A percentile compares a stretch with the other conserved stretches of the same genome.
Evolutionary conservation across 2,797 vertebrate species (phyloP).

Genomic region (Botia almorhae): DNA sequence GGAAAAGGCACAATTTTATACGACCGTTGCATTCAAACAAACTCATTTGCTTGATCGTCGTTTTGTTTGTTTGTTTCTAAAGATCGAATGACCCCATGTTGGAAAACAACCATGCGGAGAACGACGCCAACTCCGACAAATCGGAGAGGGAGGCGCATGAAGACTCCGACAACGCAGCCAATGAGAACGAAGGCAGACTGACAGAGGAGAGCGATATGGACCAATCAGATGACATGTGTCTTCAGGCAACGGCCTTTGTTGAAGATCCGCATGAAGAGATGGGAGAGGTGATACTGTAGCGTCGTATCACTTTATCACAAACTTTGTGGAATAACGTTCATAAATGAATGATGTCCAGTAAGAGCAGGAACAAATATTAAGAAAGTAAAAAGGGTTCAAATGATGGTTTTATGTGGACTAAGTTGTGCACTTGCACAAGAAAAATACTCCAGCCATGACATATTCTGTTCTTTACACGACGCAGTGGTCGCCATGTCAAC

Average conservation of each 20-base stretch:
- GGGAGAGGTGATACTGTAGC: conserved; percentile 82
- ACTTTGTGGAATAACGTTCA: not conserved
- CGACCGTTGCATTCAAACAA: not conserved
- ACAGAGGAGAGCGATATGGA: conserved; percentile 90
- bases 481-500: too few relatives aligned
- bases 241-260: conserved; percentile 87
- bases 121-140: conserved; percentile 91
- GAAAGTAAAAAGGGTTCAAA: too few relatives aligned
- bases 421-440: too few relatives aligned
- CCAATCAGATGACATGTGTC: conserved; percentile 83
- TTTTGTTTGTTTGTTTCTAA: conserved; percentile 48
- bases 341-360: too few relatives aligned
- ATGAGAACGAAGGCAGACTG: conserved; percentile 84
- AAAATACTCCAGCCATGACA: too few relatives aligned
- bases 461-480: too few relatives aligned
- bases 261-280: conserved; percentile 92
- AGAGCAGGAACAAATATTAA: too few relatives aligned
- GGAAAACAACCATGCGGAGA: conserved; percentile 86
- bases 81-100: conserved; percentile 86
- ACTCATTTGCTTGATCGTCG: conserved; percentile 29
- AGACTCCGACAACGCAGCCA: conserved; percentile 84
- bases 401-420: too few relatives aligned
- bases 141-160: conserved; percentile 88
- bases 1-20: not conserved
- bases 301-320: not conserved